Base-by-base conservation (phyloP, 2,797 vertebrate genomes). In the Sebastes nivosus region DNA sequence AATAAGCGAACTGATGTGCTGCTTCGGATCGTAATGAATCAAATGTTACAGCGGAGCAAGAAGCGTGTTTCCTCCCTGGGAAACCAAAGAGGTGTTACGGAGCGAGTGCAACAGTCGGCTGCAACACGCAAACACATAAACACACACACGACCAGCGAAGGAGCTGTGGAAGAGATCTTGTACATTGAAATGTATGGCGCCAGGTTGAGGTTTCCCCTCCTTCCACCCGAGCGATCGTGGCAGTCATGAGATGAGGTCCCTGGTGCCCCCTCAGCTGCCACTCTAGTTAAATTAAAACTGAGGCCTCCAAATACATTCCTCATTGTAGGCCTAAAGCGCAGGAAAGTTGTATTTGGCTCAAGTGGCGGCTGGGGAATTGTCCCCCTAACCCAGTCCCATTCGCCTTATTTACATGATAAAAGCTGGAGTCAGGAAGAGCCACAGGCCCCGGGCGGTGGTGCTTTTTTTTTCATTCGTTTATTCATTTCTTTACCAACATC, bases 381-480 rank as follows among this genome's bases (percentile, higher is more conserved):
- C 89, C 93, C 87, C 46, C 87, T 92, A 91, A 93, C 89, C 92
- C 83, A 90, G 82, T 90, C 88, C 89, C 82, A 84, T 89, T 96
- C 93, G 89, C 95, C 94, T 96, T 96, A 97, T 98, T 98, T 98
- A 96, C 97, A 97, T 98, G 96, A 97, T 97, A 97, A 98, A 97
- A 94, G 96, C 95, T 64, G 85, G 93, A 93, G 93, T 91, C 92
- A 91, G 82, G 87, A 91, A 90, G 91, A 94, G 87, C 85, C 84
- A 79, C 87, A 61, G 78, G 73, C 85, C 76, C 64, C 3, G 4
- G 60, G 85, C 66, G 74, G 30, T 6, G 24, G 12, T 22, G 55
- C 52, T 65, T 74, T 67, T 75, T 75, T 67, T 30, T 77, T 70
- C 61, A 70, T 54, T 14, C 86, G 90, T 94, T 91, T 91, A 94